phyloP scores from a whole-genome alignment of 2,888 invertebrate genomes.

The Drosophila nigricruria region DNA sequence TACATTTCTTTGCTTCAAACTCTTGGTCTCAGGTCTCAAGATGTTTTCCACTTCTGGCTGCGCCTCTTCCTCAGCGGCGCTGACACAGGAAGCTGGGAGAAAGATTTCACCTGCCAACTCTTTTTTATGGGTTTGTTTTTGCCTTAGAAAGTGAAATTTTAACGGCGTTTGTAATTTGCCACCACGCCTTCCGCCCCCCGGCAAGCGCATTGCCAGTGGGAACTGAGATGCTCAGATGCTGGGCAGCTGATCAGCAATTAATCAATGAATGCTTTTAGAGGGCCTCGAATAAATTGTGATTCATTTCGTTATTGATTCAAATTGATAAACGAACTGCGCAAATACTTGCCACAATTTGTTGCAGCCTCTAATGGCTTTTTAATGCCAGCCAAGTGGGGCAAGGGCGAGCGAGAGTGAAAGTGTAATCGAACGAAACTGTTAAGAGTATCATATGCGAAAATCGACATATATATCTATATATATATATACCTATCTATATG shows the following conservation, averaged over 20 bases:
- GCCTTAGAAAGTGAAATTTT: conserved; percentile 75
- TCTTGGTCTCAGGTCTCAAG: conserved; percentile 14
- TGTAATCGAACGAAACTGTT: conserved; percentile 17
- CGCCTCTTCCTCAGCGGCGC: conserved; percentile 46
- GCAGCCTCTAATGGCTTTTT: conserved; percentile 56
- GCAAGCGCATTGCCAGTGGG: conserved; percentile 2
- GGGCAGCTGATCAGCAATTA: conserved; percentile 62
- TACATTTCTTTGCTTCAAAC: conserved; percentile 32
- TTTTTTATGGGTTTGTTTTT: conserved; percentile 25
- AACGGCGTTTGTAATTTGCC: conserved; percentile 58
- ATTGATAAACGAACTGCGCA: conserved; percentile 47
- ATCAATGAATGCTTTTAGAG: conserved; percentile 58
- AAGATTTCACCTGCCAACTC: conserved; percentile 72
- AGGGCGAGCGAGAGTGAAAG: conserved; percentile 61
- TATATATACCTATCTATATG: background rate
- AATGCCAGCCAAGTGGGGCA: conserved; percentile 54
- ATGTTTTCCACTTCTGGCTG: conserved; percentile 17
- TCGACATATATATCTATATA: conserved; percentile 3
- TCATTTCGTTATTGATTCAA: conserved; percentile 57
- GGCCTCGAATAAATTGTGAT: conserved; percentile 20
- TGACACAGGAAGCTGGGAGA: conserved; percentile 66
- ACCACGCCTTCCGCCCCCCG: conserved; percentile 17
- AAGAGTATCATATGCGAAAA: conserved; percentile 62
- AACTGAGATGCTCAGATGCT: conserved; percentile 9
- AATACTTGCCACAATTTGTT: conserved; percentile 26